Base-by-base conservation (phyloP, 2,888 invertebrate genomes). In the Leptothorax acervorum region DNA sequence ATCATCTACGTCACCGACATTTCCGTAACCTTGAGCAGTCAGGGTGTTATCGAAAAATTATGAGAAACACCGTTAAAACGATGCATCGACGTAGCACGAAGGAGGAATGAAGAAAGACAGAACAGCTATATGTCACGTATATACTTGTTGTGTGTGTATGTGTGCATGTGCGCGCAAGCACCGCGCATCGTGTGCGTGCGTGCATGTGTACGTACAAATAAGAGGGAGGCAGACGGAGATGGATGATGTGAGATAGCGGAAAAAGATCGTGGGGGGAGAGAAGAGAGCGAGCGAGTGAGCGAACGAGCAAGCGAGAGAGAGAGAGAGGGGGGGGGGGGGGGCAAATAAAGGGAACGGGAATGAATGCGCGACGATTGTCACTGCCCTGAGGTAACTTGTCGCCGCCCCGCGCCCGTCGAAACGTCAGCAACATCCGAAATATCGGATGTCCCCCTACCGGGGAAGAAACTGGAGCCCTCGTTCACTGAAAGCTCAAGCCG, bases 311-410 rank as follows among this genome's bases (percentile, higher is more conserved):
- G 23, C 23, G 23, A 76, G 28, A 39, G 42, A 68, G 31, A 28
- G 31, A 35, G 9, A 68, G 15, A 35, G 35, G 28, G 5, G 55
- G 75, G 79, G 82, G 66, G 71, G 60, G 74, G 66, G 48, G 23
- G 3, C 31, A 74, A 85, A 86, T 85, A 86, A 85, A 90, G 86
- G 84, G 85, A 88, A 86, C 73, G 15, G 15, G 81, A 82, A 84
- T 79, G 84, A 75, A 86, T 87, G 89, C 85, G 85, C 85, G 82
- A 84, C 85, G 84, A 88, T 88, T 88, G 89, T 88, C 88, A 91
- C 91, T 89, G 88, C 83, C 88, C 87, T 87, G 90, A 89, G 83
- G 84, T 68, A 66, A 86, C 88, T 89, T 89, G 91, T 91, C 90
- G 90, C 90, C 91, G 90, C 23, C 23, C 23, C 23, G 23, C 23